A percentile compares a stretch with the other conserved stretches of the same genome.
phyloP scores from a whole-genome alignment of 2,888 invertebrate species.

The Drosophila niveifrons region DNA sequence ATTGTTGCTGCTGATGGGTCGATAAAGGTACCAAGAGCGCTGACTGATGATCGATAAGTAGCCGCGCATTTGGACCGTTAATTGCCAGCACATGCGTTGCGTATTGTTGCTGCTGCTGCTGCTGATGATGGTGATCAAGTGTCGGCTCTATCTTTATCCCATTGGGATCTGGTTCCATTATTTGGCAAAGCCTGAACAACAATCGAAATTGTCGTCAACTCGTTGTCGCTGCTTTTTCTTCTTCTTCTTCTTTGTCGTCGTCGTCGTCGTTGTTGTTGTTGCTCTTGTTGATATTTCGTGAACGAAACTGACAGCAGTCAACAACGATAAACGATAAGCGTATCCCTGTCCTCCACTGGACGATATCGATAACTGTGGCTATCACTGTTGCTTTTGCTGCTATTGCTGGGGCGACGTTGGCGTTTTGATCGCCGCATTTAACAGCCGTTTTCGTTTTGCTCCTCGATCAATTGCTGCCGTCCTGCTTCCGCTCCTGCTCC shows the following conservation, averaged over 20 bases:
- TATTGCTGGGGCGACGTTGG: constrained; percentile 51
- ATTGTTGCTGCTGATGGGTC: constrained; percentile 77
- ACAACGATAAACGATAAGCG: constrained; percentile 45
- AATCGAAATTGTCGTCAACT: constrained; percentile 78
- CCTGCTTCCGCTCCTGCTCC: constrained; percentile 3
- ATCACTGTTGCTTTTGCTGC: constrained; percentile 29
- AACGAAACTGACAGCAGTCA: constrained; percentile 43
- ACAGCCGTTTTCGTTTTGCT: constrained; percentile 59
- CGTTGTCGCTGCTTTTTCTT: constrained; percentile 10
- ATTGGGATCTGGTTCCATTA: constrained; percentile 85
- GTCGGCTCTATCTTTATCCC: constrained; percentile 85
- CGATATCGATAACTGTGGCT: constrained; percentile 54
- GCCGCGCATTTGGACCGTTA: constrained; percentile 84
- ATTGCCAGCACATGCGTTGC: constrained; percentile 84
- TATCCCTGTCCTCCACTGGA: constrained; percentile 40
- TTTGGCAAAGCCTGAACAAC: constrained; percentile 79
- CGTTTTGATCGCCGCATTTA: constrained; percentile 72
- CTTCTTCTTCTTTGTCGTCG: not conserved
- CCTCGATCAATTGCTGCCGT: constrained; percentile 18
- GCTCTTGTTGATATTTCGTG: constrained; percentile 16
- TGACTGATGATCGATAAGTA: constrained; percentile 84
- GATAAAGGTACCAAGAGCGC: constrained; percentile 83
- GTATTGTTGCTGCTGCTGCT: constrained; percentile 82
- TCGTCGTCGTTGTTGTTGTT: constrained; percentile 16
- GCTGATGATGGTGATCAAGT: constrained; percentile 83